Evolutionary conservation across 2,113 vertebrate species (phyloP), one percentile per base, ranked within the genome.

Genomic region (Pachypanchax playfairii): DNA sequence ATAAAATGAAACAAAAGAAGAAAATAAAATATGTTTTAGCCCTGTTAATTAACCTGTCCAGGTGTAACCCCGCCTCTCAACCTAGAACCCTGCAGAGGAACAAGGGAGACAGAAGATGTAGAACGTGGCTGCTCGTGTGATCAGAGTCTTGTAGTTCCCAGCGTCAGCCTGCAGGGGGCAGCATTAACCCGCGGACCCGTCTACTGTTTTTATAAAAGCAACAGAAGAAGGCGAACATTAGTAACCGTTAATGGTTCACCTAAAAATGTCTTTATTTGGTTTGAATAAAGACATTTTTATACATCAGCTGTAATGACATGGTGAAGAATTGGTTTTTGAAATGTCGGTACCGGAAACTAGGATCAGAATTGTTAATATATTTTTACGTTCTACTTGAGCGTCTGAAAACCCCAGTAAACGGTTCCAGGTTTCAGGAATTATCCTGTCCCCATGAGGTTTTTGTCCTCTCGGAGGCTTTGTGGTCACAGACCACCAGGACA

Each of bases 351-450:
- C 36, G 14, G 36, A 17, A 38, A 38, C 14, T 4, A 38, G 1
- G 17, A 13, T 12, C 11, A 2, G 35, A 12, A 38, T 4, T 15
- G 4, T 15, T 17, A 35, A 12, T 4, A 12, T 3, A 13, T 12
- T 12, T 9, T 36, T 12, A 12, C 4, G 35, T 14, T 36, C 4
- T 4, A 15, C 2, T 38, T 38, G 4, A 38, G n/a, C 36, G 14
- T 38, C 3, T 5, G 15, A 38, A 17, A 17, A 38, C 4, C 36
- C 5, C 36, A 15, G 14, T 1, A 5, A 38, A 29, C 28, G 4
- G 36, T 38, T 17, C 36, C 47, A 11, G 47, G 15, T 18, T 21
- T 12, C 50, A 53, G 50, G 50, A 53, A 53, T 24, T 53, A 53
- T 6, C 20, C 50, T 1, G 50, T 15, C 13, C 50, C 50, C 29